Evolutionary conservation across 23 tunicate species (phyloP).

Genomic region (Styela plicata): DNA sequence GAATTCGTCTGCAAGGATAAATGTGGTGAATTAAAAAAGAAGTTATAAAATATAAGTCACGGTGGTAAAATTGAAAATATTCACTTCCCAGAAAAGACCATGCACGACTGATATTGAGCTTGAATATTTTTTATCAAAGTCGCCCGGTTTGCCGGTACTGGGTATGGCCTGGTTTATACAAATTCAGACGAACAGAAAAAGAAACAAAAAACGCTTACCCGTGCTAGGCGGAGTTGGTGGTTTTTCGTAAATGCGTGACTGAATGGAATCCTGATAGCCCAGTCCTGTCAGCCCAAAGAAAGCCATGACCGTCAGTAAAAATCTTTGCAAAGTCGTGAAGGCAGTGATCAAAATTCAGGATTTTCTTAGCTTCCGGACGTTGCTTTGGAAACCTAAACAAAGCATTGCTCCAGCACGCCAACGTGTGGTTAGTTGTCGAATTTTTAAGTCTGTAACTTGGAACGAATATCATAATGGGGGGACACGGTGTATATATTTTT

Average conservation of each 20-base stretch:
- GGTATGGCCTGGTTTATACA: neutral
- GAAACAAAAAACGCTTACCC: neutral
- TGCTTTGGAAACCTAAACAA: neutral
- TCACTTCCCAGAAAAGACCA: too few relatives aligned
- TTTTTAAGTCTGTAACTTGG: too few relatives aligned
- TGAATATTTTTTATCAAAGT: too few relatives aligned
- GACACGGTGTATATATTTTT: too few relatives aligned
- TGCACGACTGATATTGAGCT: too few relatives aligned
- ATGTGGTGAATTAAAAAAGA: too few relatives aligned
- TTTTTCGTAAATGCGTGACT: slow-evolving; percentile 31
- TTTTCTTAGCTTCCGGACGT: neutral
- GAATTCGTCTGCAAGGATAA: too few relatives aligned
- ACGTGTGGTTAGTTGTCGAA: too few relatives aligned
- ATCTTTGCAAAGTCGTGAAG: neutral
- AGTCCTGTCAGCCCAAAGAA: slow-evolving; percentile 73
- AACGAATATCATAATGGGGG: too few relatives aligned
- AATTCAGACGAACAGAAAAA: neutral
- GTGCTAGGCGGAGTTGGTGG: slow-evolving; percentile 1
- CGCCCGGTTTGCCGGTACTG: too few relatives aligned
- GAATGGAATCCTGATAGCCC: slow-evolving; percentile 74
- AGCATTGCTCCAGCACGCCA: neutral
- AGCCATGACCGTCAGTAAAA: slow-evolving; percentile 31
- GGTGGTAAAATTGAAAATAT: too few relatives aligned
- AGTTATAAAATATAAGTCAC: too few relatives aligned
- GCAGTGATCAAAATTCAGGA: neutral